Conservation (phyloP, 2,797 vertebrate species). For the Tolypeutes matacus region DNA sequence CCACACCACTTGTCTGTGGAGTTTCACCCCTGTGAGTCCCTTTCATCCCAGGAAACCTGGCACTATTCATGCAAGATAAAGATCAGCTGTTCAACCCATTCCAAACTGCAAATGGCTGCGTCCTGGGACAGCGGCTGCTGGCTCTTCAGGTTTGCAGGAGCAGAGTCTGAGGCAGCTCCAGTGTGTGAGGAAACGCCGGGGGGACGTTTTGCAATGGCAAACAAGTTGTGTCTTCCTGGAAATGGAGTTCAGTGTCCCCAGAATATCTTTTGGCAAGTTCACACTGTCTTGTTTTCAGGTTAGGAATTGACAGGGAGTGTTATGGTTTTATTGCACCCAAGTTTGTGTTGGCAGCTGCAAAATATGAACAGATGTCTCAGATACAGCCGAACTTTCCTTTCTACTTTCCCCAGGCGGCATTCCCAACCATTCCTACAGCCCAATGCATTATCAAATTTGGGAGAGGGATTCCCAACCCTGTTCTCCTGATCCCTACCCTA, state of each 20-base stretch:
- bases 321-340: not conserved
- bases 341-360: not conserved
- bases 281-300: accelerated
- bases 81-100: conserved; percentile 59
- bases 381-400: not conserved
- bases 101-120: not conserved
- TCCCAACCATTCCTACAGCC: accelerated
- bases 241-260: not conserved
- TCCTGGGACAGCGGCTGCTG: not conserved
- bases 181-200: not conserved
- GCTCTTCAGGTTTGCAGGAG: not conserved
- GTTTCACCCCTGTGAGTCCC: not conserved
- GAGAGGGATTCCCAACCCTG: too few relatives aligned
- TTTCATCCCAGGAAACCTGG: conserved; percentile 74
- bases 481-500: accelerated
- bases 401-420: not conserved
- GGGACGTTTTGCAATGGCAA: not conserved
- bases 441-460: accelerated
- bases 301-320: accelerated
- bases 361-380: not conserved
- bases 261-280: not conserved
- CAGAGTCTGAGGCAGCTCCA: accelerated
- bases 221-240: not conserved
- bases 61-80: conserved; percentile 47
- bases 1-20: accelerated